Percentiles rank a stretch among this genome's conserved stretches.
Evolutionary conservation across 1,140 invertebrate species (phyloP).

Genomic region (Danaus melanippus): DNA sequence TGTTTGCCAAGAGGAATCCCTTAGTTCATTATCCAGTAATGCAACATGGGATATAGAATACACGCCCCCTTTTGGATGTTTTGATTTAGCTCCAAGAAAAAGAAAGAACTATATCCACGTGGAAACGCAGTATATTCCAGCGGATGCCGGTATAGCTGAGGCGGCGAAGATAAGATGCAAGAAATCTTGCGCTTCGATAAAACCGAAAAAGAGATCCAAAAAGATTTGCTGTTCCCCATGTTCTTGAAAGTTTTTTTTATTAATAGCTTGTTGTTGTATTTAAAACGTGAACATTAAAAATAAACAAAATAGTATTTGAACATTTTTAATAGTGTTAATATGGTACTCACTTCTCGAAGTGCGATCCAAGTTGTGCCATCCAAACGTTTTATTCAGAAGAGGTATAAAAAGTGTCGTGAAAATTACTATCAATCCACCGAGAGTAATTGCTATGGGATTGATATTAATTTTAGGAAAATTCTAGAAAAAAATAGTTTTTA

Average conservation of each 20-base stretch:
- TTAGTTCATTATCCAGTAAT: slow-evolving; percentile 61
- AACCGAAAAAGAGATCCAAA: slow-evolving; percentile 32
- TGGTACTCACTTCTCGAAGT: slow-evolving; percentile 42
- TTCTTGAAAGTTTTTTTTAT: slow-evolving; percentile 9
- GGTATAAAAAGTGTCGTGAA: slow-evolving; percentile 46
- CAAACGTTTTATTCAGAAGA: slow-evolving; percentile 35
- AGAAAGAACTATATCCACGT: slow-evolving; percentile 48
- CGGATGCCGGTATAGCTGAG: slow-evolving; percentile 51
- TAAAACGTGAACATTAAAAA: slow-evolving; percentile 8
- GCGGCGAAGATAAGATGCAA: slow-evolving; percentile 34
- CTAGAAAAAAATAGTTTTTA: slow-evolving; percentile 31
- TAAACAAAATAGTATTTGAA: slow-evolving; percentile 5
- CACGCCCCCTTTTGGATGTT: slow-evolving; percentile 63
- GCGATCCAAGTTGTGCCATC: slow-evolving; percentile 20
- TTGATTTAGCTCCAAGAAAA: slow-evolving; percentile 52
- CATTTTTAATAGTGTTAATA: slow-evolving; percentile 2
- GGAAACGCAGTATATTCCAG: slow-evolving; percentile 57
- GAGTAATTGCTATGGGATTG: slow-evolving; percentile 46
- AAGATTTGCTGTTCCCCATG: slow-evolving; percentile 33
- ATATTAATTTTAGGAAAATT: slow-evolving; percentile 58
- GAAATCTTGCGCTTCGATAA: slow-evolving; percentile 37
- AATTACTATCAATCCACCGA: slow-evolving; percentile 46
- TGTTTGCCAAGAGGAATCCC: slow-evolving; percentile 52
- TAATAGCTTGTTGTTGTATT: background rate
- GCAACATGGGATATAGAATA: slow-evolving; percentile 69